These are phyloP conservation scores for Magallana ariakensis DNA, from an alignment of 1,140 invertebrate species.

Conservation along the genomic window DNA sequence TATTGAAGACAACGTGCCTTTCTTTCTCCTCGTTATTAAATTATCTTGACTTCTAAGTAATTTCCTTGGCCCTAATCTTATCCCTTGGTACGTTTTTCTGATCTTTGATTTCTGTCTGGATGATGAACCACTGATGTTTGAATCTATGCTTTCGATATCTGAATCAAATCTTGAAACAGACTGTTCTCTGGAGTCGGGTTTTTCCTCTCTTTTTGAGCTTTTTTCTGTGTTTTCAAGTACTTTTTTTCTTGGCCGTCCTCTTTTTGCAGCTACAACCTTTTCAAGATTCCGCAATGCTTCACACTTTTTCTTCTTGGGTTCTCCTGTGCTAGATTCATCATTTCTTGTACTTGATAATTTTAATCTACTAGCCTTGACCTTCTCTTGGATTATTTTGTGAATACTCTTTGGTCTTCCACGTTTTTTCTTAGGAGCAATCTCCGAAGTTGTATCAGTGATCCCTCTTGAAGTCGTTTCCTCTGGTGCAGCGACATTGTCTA, in stretches of 20 bases:
- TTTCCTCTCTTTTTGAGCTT: background rate
- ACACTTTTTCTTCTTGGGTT: background rate
- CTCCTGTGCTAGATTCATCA: background rate
- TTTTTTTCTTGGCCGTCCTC: conserved; percentile 41
- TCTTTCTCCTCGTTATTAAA: conserved; percentile 50
- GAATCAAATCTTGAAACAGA: conserved; percentile 49
- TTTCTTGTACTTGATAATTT: background rate
- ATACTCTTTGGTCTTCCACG: background rate
- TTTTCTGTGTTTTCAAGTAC: conserved; percentile 14
- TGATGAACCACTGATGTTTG: conserved; percentile 48
- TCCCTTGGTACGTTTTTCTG: conserved; percentile 45
- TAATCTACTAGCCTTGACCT: background rate
- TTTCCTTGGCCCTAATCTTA: conserved; percentile 52
- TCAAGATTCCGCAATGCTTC: conserved; percentile 12
- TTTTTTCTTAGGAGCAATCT: background rate
- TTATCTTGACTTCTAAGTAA: conserved; percentile 57
- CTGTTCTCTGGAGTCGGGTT: conserved; percentile 18
- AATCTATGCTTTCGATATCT: conserved; percentile 57
- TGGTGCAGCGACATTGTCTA: background rate
- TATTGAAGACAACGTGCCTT: conserved; percentile 29
- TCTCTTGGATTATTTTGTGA: background rate
- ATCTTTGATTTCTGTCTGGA: conserved; percentile 51
- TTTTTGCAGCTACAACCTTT: conserved; percentile 35
- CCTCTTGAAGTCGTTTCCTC: background rate
- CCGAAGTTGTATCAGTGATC: background rate